Conservation (phyloP, 2,113 vertebrate species). For the Bothrops jararaca region DNA sequence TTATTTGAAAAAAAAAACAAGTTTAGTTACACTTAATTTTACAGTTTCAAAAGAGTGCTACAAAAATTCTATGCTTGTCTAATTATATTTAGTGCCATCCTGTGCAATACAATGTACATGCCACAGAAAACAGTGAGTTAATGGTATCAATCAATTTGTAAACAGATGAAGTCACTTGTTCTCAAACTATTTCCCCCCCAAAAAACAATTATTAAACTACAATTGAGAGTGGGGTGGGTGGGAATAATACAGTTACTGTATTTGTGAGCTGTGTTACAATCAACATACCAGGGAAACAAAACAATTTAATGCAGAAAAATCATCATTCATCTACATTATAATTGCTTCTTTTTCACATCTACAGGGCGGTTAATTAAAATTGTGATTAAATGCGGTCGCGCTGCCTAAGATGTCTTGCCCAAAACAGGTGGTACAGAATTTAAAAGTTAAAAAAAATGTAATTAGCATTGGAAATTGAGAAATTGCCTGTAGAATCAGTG, state of each 20-base stretch:
- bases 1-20: constrained; percentile 74
- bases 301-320: constrained; percentile 99
- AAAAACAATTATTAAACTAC: constrained; percentile 99
- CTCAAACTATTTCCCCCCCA: constrained; percentile 82
- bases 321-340: constrained; percentile 99
- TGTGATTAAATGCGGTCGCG: constrained; percentile 99
- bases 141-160: constrained; percentile 95
- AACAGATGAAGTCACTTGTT: constrained; percentile 91
- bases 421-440: constrained; percentile 99
- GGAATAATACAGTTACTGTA: constrained; percentile 91
- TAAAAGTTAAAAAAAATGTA: constrained; percentile 99
- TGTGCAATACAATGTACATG: constrained; percentile 81
- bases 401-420: constrained; percentile 98
- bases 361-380: constrained; percentile 99
- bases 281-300: constrained; percentile 99
- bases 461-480: constrained; percentile 99
- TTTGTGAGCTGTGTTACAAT: constrained; percentile 97
- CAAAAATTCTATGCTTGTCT: constrained; percentile 73
- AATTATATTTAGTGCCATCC: constrained; percentile 82
- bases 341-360: constrained; percentile 99
- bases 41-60: constrained; percentile 78
- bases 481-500: constrained; percentile 99
- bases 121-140: constrained; percentile 85
- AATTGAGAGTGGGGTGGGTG: constrained; percentile 73
- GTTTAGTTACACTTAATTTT: constrained; percentile 77